Conservation (phyloP, 2,888 invertebrate species). For the Taenaris catops region DNA sequence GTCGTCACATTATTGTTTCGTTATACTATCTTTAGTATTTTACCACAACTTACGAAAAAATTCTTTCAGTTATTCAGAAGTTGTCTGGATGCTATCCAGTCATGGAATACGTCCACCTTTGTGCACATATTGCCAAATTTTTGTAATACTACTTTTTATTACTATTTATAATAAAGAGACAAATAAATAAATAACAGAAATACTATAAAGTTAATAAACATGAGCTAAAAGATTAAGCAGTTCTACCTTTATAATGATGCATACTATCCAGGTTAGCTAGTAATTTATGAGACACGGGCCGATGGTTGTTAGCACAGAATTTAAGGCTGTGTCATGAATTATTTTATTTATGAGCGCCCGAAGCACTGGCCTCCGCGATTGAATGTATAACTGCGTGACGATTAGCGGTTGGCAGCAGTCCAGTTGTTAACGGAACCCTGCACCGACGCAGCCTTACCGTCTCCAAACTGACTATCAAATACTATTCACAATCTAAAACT, state of each 20-base stretch:
- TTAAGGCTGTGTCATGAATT: constrained; percentile 11
- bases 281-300: constrained; percentile 7
- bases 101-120: neutral
- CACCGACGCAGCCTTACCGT: constrained; percentile 36
- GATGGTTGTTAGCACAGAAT: constrained; percentile 8
- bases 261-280: constrained; percentile 1
- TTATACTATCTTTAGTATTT: too few species aligned
- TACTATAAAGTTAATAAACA: too few species aligned
- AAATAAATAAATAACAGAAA: too few species aligned
- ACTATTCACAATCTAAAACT: constrained; percentile 9
- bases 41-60: too few species aligned
- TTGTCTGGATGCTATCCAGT: too few species aligned
- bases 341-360: constrained; percentile 24
- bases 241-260: neutral
- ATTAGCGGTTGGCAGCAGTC: constrained; percentile 62
- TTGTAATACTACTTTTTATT: neutral
- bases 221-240: too few species aligned
- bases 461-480: constrained; percentile 11
- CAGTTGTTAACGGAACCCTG: constrained; percentile 42
- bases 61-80: too few species aligned
- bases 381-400: constrained; percentile 56
- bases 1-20: too few species aligned
- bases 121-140: too few species aligned
- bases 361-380: constrained; percentile 34
- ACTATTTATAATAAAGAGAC: too few species aligned